Evolutionary conservation across 2,113 vertebrate genomes (phyloP).

Genomic region (Psammodynastes pulverulentus): DNA sequence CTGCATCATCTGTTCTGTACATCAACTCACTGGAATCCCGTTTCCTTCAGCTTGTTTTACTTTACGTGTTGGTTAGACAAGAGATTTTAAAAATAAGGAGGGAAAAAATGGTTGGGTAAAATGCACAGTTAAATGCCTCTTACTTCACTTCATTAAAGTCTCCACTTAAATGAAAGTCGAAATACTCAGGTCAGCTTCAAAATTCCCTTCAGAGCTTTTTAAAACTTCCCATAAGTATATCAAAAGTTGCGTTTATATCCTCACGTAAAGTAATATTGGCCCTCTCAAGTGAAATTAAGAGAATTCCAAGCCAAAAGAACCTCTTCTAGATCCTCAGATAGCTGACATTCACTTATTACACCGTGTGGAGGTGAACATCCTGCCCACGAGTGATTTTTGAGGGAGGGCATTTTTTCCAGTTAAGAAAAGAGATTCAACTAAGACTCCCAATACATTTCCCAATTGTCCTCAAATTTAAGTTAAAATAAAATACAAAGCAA

Average conservation of each 20-base stretch:
- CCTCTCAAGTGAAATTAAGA: background rate
- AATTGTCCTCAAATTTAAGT: background rate
- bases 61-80: background rate
- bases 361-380: background rate
- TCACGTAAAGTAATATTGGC: background rate
- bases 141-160: background rate
- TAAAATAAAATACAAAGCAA: background rate
- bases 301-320: background rate
- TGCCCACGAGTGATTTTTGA: background rate
- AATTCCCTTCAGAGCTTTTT: background rate
- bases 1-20: background rate
- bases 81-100: background rate
- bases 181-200: background rate
- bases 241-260: background rate
- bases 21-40: background rate
- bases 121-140: background rate
- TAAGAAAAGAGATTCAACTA: background rate
- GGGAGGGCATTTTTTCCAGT: background rate
- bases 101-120: background rate
- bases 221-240: background rate
- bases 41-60: background rate
- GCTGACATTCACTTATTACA: background rate
- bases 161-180: background rate
- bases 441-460: background rate
- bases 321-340: background rate